These are phyloP conservation scores for Drosophila formosana DNA, from an alignment of 2,888 invertebrate species.

Conservation along the genomic window DNA sequence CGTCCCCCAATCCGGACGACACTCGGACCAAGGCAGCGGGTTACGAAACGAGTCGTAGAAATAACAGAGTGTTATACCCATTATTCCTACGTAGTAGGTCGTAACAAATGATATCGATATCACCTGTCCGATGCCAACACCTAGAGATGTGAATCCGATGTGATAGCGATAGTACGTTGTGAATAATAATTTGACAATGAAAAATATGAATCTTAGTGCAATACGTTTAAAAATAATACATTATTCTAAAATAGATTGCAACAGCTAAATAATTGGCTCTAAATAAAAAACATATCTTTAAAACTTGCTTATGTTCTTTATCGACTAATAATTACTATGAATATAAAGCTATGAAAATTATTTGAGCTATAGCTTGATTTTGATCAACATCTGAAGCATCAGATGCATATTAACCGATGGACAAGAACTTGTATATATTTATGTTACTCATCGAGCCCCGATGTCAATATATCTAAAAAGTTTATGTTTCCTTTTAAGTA, in stretches of 20 bases:
- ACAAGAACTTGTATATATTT: too few species aligned
- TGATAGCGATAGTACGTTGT: constrained; percentile 5
- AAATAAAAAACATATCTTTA: not conserved
- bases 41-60: constrained; percentile 87
- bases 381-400: too few species aligned
- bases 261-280: too few species aligned
- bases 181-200: constrained; percentile 3
- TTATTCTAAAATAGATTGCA: too few species aligned
- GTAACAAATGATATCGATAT: constrained; percentile 87
- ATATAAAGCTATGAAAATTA: too few species aligned
- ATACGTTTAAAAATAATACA: not conserved
- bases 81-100: constrained; percentile 89
- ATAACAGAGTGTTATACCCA: constrained; percentile 89
- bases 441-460: too few species aligned
- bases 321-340: too few species aligned
- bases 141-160: constrained; percentile 76
- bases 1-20: constrained; percentile 86
- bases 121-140: constrained; percentile 87
- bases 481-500: too few species aligned
- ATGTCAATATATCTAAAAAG: not conserved
- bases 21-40: constrained; percentile 88
- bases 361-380: too few species aligned
- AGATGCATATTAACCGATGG: too few species aligned
- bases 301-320: not conserved
- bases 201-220: not conserved